Conservation (phyloP, 2,113 vertebrate genomes). For the Atlantisia rogersi region DNA sequence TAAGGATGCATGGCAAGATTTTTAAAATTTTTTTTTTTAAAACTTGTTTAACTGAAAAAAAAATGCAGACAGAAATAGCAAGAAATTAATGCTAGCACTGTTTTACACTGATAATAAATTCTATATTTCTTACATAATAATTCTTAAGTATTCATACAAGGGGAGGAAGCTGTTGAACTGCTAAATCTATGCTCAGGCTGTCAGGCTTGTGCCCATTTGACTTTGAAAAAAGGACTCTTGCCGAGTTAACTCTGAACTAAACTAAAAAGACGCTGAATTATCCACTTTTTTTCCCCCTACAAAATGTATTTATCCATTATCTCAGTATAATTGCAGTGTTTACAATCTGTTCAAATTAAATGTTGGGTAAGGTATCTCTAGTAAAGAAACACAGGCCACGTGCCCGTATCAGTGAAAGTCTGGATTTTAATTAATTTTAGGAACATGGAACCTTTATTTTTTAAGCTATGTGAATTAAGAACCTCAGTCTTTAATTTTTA, state of each 20-base stretch:
- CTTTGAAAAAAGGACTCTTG: background rate
- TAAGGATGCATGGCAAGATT: background rate
- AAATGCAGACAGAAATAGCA: background rate
- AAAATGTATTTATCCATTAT: background rate
- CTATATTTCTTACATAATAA: background rate
- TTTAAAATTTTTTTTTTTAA: accelerated
- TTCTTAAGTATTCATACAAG: background rate
- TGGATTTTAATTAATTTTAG: background rate
- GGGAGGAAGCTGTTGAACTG: background rate
- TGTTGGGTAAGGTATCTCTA: background rate
- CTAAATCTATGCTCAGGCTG: background rate
- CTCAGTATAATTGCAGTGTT: background rate
- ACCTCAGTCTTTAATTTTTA: background rate
- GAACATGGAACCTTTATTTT: background rate
- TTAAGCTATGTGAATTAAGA: background rate
- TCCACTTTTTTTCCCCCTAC: background rate
- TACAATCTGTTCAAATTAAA: background rate
- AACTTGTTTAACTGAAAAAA: background rate
- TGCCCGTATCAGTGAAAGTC: background rate
- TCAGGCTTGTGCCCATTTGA: background rate
- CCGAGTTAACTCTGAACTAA: background rate
- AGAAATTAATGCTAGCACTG: background rate
- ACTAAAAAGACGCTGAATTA: background rate
- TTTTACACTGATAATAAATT: background rate
- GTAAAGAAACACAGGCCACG: background rate